These are phyloP conservation scores for Progne subis DNA, from an alignment of 2,113 vertebrate species.

Conservation along the genomic window DNA sequence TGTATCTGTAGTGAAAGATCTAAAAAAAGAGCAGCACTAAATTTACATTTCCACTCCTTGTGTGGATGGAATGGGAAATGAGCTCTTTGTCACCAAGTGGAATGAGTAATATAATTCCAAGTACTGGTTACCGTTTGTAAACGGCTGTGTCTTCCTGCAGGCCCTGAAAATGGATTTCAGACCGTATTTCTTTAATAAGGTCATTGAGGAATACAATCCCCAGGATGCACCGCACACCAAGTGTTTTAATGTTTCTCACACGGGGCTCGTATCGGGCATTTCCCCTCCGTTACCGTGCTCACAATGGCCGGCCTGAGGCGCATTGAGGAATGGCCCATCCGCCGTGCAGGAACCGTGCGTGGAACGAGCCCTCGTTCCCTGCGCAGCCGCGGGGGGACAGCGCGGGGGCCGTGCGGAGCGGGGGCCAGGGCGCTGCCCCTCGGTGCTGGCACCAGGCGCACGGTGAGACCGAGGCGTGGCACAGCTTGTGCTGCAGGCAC, in stretches of 20 bases:
- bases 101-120: not conserved
- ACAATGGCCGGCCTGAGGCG: not conserved
- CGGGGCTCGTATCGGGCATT: not conserved
- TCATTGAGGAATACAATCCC: conserved; percentile 5
- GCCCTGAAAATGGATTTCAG: not conserved
- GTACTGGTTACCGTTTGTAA: not conserved
- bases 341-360: not conserved
- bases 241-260: not conserved
- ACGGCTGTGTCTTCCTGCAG: not conserved
- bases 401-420: too few species aligned
- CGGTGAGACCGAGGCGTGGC: not conserved
- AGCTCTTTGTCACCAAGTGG: not conserved
- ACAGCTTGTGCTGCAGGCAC: not conserved
- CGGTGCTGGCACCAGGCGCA: not conserved
- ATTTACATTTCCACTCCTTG: not conserved
- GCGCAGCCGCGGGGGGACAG: not conserved
- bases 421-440: too few species aligned
- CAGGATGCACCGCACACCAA: not conserved
- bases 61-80: not conserved
- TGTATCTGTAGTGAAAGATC: not conserved
- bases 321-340: not conserved
- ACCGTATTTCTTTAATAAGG: not conserved
- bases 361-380: not conserved
- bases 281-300: not conserved
- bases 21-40: not conserved